phyloP scores from a whole-genome alignment of 2,888 invertebrate species.

The Loripinus fragilis region DNA sequence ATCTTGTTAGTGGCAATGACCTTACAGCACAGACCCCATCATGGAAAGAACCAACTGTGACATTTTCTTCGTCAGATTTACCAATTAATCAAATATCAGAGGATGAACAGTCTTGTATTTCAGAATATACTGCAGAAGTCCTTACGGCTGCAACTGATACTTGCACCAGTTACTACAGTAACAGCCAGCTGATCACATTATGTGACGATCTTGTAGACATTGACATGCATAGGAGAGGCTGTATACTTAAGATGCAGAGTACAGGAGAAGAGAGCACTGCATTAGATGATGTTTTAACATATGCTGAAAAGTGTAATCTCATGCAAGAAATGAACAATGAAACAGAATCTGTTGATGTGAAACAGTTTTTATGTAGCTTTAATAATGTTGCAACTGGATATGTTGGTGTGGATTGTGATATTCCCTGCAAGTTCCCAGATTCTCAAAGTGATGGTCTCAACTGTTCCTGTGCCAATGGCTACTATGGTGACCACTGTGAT shows the following conservation, averaged over 20 bases:
- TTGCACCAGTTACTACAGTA: background rate
- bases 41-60: background rate
- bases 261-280: background rate
- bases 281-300: background rate
- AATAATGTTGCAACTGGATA: constrained; percentile 28
- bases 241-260: background rate
- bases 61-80: background rate
- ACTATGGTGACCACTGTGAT: constrained; percentile 63
- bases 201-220: background rate
- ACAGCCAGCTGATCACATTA: background rate
- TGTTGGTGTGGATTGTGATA: constrained; percentile 52
- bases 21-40: background rate
- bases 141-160: background rate
- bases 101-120: background rate
- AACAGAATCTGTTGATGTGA: background rate
- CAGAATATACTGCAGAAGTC: background rate
- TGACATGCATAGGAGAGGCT: background rate
- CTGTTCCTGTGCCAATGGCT: constrained; percentile 65
- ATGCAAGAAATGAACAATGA: background rate
- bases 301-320: background rate
- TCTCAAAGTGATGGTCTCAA: constrained; percentile 4
- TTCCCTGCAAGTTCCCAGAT: constrained; percentile 45
- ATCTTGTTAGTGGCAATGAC: background rate
- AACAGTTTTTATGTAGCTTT: constrained; percentile 4
- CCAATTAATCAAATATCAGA: background rate